Evolutionary conservation across 2,888 invertebrate species (phyloP).

Genomic region (Polylopha cassiicola): DNA sequence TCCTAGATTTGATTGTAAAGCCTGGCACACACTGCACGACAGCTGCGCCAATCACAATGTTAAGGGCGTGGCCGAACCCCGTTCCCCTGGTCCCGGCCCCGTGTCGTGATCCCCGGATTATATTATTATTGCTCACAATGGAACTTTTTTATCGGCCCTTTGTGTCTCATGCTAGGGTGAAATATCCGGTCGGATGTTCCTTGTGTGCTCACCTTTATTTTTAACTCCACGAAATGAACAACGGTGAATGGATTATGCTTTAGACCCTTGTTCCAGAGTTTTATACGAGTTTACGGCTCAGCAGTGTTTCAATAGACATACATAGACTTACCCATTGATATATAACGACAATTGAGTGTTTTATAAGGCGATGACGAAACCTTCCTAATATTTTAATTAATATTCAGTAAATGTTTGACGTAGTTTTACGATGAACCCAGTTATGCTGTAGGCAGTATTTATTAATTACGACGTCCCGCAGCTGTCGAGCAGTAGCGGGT

Average conservation of each 20-base stretch:
- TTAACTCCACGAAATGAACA: conserved; percentile 57
- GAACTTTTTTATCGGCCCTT: conserved; percentile 70
- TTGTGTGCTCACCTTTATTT: conserved; percentile 67
- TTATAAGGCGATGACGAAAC: not conserved
- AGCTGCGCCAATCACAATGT: conserved; percentile 77
- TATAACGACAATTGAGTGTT: not conserved
- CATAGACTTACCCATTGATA: too few species aligned
- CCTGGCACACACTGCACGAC: conserved; percentile 54
- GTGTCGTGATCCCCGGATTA: conserved; percentile 65
- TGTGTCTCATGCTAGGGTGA: conserved; percentile 70
- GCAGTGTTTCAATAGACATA: too few species aligned
- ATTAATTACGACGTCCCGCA: conserved; percentile 61
- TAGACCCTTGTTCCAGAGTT: conserved; percentile 24
- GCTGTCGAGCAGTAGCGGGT: conserved; percentile 62
- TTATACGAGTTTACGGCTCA: conserved; percentile 9
- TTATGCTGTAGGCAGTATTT: conserved; percentile 33
- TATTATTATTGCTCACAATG: conserved; percentile 68
- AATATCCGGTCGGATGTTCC: conserved; percentile 76
- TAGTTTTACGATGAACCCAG: conserved; percentile 23
- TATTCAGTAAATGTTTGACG: conserved; percentile 26
- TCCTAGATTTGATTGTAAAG: conserved; percentile 37
- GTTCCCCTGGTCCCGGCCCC: conserved; percentile 41
- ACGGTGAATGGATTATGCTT: conserved; percentile 56
- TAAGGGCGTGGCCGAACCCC: conserved; percentile 62
- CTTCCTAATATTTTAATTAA: not conserved